Evolutionary conservation across 2,888 invertebrate genomes (phyloP).

Genomic region (Synanthedon vespiformis): DNA sequence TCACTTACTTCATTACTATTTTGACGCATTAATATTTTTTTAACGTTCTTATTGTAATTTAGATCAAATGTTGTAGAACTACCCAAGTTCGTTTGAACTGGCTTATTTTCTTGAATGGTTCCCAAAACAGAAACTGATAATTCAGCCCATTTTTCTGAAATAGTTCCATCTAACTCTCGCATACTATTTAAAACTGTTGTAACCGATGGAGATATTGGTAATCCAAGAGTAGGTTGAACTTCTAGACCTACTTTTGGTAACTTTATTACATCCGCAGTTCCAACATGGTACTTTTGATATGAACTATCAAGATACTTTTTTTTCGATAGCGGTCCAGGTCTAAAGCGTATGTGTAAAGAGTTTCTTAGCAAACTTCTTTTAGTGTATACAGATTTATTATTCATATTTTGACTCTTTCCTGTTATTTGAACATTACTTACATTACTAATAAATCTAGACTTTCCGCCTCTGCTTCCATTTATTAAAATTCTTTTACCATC

Average conservation of each 20-base stretch:
- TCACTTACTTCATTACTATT: constrained; percentile 8
- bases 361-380: constrained; percentile 34
- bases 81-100: constrained; percentile 21
- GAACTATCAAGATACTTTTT: constrained; percentile 57
- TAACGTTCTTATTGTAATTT: constrained; percentile 70
- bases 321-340: constrained; percentile 68
- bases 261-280: constrained; percentile 49
- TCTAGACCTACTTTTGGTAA: constrained; percentile 65
- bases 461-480: constrained; percentile 51
- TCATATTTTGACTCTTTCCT: constrained; percentile 8
- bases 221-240: constrained; percentile 56
- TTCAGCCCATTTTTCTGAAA: constrained; percentile 63
- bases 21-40: constrained; percentile 63
- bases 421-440: constrained; percentile 17
- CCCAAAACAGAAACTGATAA: constrained; percentile 68
- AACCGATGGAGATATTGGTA: constrained; percentile 49
- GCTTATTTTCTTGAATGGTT: constrained; percentile 19
- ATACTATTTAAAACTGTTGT: constrained; percentile 46
- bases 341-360: constrained; percentile 54
- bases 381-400: constrained; percentile 13
- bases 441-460: constrained; percentile 35
- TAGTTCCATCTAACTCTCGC: constrained; percentile 37
- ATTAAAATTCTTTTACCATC: constrained; percentile 42
- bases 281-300: constrained; percentile 48
- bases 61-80: constrained; percentile 66